Evolutionary conservation across 1,140 invertebrate species (phyloP), one percentile per base, ranked within the genome.

Genomic region (Cotesia typhae): DNA sequence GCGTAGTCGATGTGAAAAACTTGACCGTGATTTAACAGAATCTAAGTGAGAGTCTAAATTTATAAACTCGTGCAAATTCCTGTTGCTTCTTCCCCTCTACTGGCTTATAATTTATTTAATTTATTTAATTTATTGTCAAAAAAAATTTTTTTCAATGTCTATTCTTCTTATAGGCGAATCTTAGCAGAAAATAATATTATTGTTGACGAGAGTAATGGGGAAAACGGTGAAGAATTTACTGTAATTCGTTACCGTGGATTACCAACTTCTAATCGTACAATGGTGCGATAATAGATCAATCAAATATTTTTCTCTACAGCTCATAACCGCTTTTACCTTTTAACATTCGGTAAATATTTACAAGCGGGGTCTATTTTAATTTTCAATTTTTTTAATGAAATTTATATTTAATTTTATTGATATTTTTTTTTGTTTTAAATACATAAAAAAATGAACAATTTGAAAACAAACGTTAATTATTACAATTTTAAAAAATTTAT

Each of bases 131-230:
- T 57, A 63, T 57, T 12, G 4, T 61, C 28, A 6, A 4, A 12
- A 61, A 4, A 61, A 63, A 4, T 4, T 3, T 51, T 53, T 9
- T 65, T 7, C 35, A 10, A 65, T 12, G n/a, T 55, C 28, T 65
- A 71, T 73, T 70, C 69, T n/a, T 60, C 75, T 87, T 86, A 65
- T 79, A 87, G 86, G 67, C 82, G 81, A 38, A 83, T 86, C 52
- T 78, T 87, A 9, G 70, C 75, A 37, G 84, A 85, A 37, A 86
- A 81, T 65, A 86, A 86, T 66, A 83, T 86, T 6, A 67, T 84
- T 61, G 76, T 87, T 59, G 86, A 86, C 67, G 86, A 87, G 36
- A 76, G 78, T 61, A 72, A 79, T 2, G 76, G 76, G 17, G 86
- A 86, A 72, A 68, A 82, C n/a, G 78, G 79, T 4, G 85, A 86